Percentiles rank a stretch among this genome's conserved stretches.
These are phyloP conservation scores for Mirza zaza DNA, from an alignment of 2,113 vertebrate species.

Conservation along the genomic window DNA sequence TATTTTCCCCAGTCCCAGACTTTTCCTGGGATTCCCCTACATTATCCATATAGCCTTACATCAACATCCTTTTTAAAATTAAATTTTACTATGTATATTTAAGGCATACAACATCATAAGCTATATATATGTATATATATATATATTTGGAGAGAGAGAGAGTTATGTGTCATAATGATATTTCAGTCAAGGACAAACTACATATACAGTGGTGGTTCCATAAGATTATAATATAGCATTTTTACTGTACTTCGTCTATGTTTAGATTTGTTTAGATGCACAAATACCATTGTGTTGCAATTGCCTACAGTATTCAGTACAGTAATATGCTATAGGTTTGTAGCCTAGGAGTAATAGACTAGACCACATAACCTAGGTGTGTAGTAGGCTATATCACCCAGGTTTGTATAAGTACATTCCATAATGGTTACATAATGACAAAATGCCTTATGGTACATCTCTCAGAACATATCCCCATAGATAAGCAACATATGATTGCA, in stretches of 20 bases:
- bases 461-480: background rate
- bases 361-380: background rate
- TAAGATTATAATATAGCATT: background rate
- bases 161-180: background rate
- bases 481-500: background rate
- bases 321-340: background rate
- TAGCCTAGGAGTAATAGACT: background rate
- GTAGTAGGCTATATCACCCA: background rate
- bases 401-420: background rate
- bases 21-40: background rate
- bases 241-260: background rate
- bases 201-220: background rate
- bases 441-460: background rate
- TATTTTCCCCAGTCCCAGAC: background rate
- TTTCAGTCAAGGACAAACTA: background rate
- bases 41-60: rapidly evolving
- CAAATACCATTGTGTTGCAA: background rate
- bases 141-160: too few species aligned
- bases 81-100: background rate
- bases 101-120: background rate
- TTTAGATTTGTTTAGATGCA: background rate
- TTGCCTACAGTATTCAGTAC: background rate
- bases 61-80: background rate
- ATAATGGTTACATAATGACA: background rate
- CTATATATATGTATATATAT: background rate